Percentiles rank a stretch among this genome's conserved stretches.
Evolutionary conservation across 2,888 invertebrate genomes (phyloP).

Genomic region (Biston betularia): DNA sequence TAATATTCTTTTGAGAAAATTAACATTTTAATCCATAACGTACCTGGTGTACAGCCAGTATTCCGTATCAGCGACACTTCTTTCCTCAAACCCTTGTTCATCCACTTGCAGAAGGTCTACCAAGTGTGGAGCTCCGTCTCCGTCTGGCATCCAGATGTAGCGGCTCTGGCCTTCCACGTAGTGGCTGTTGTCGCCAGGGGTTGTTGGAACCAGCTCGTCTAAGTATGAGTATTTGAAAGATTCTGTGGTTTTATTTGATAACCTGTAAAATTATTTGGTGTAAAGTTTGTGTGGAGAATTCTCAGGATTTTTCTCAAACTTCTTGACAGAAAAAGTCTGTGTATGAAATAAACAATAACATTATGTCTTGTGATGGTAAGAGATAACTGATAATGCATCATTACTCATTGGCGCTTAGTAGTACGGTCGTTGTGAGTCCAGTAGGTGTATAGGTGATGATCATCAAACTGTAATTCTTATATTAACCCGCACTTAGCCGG

Average conservation of each 20-base stretch:
- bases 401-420: background rate
- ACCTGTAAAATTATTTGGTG: background rate
- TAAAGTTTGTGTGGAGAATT: too few relatives aligned
- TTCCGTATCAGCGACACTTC: conserved; percentile 68
- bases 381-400: background rate
- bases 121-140: conserved; percentile 63
- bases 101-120: conserved; percentile 66
- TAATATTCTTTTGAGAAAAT: too few relatives aligned
- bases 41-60: conserved; percentile 71
- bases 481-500: too few relatives aligned
- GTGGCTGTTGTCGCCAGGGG: conserved; percentile 76
- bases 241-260: background rate
- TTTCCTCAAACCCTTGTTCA: conserved; percentile 42
- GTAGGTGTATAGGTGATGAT: too few relatives aligned
- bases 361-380: background rate
- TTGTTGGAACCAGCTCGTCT: conserved; percentile 54
- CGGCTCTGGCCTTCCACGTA: conserved; percentile 75
- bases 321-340: too few relatives aligned
- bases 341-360: too few relatives aligned
- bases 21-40: background rate
- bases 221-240: conserved; percentile 33
- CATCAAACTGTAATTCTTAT: too few relatives aligned
- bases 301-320: too few relatives aligned
- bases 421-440: too few relatives aligned
- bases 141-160: conserved; percentile 78